phyloP scores from a whole-genome alignment of 2,797 vertebrate species.

The Anguilla marmorata region DNA sequence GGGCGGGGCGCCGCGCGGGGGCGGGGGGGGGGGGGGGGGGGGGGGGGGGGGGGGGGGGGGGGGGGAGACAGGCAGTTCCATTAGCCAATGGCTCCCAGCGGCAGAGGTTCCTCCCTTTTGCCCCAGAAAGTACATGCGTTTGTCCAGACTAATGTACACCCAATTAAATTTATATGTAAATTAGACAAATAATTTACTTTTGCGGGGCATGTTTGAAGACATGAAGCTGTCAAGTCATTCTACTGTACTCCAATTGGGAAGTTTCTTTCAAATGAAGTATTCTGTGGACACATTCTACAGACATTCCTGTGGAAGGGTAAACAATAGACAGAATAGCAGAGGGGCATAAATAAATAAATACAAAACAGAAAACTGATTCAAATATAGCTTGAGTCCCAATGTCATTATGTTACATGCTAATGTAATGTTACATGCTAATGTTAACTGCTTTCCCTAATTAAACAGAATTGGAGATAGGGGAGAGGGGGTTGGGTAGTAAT shows the following conservation, averaged over 20 bases:
- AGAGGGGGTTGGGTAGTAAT: not conserved
- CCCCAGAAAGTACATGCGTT: too few species aligned
- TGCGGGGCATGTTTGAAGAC: not conserved
- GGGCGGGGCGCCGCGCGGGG: too few species aligned
- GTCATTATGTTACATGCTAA: not conserved
- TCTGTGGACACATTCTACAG: not conserved
- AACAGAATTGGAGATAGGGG: not conserved
- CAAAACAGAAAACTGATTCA: not conserved
- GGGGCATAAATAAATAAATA: not conserved
- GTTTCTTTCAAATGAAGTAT: not conserved
- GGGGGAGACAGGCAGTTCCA: too few species aligned
- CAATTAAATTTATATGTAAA: constrained; percentile 1
- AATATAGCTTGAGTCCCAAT: constrained; percentile 1
- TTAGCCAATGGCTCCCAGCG: too few species aligned
- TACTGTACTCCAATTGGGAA: not conserved
- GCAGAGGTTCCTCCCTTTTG: too few species aligned
- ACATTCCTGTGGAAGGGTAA: not conserved
- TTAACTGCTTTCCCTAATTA: not conserved
- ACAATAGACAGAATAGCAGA: not conserved
- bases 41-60: too few species aligned
- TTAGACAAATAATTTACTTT: not conserved
- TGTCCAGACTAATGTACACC: not conserved
- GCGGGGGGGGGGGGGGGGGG: too few species aligned
- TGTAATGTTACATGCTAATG: too few species aligned
- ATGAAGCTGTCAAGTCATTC: not conserved